These are phyloP conservation scores for Vidua chalybeata DNA, from an alignment of 2,113 vertebrate genomes.

Conservation along the genomic window DNA sequence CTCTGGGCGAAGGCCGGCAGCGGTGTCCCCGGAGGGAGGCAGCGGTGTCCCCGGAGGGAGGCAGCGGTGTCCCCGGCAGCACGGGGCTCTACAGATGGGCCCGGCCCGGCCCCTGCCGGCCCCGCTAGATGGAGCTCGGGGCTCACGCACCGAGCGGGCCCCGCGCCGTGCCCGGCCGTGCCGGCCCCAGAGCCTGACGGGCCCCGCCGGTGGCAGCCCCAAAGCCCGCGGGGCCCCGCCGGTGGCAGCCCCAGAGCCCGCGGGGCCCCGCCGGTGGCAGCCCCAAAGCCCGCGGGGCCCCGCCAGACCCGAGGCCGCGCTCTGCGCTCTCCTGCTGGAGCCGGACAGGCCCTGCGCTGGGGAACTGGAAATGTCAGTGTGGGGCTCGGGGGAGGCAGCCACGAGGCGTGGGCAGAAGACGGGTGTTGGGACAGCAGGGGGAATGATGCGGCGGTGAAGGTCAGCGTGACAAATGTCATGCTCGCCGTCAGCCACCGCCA, in stretches of 20 bases:
- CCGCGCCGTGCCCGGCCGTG: background rate
- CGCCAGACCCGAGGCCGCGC: background rate
- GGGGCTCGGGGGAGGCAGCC: background rate
- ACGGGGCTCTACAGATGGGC: background rate
- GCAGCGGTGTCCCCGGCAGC: background rate
- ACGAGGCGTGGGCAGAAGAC: background rate
- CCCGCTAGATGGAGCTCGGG: constrained; percentile 7
- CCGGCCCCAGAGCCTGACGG: background rate
- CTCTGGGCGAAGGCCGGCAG: background rate
- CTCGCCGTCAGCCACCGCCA: background rate
- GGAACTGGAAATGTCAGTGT: background rate
- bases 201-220: too few relatives aligned
- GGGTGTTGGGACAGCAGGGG: background rate
- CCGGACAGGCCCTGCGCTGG: background rate
- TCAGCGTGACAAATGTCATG: background rate
- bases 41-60: background rate
- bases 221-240: too few relatives aligned
- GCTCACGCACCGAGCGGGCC: background rate
- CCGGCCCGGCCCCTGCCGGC: background rate
- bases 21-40: background rate
- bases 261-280: rapidly evolving
- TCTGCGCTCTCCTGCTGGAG: background rate
- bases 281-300: too few relatives aligned
- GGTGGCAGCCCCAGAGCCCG: too few relatives aligned
- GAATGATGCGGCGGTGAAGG: background rate